Evolutionary conservation across 2,113 vertebrate species (phyloP), one percentile per base, ranked within the genome.

Genomic region (Pipa parva): DNA sequence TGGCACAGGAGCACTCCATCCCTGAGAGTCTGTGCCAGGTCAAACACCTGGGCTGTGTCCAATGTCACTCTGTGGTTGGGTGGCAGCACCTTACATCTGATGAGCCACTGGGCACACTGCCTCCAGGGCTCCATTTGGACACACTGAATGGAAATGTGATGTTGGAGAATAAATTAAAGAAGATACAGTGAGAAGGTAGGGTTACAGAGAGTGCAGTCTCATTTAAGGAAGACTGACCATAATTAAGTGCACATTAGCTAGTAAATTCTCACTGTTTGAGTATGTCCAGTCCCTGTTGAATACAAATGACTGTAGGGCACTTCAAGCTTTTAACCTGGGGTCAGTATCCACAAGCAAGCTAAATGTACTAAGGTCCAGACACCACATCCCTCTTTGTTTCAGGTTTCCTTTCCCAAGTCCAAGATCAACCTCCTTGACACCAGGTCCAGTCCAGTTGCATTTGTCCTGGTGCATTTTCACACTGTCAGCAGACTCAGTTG

Each of bases 1-100:
- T 98, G 95, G 76, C 95, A 97, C 21, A 98, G 89, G 9, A 98
- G 87, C 62, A 98, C 95, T 8, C 95, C 95, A 76, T 98, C 95
- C 77, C 95, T 91, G 12, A 98, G 92, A 5, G 93, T 97, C 74
- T 98, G 94, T 3, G 95, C 95, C 83, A 98, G 74, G 82, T 98
- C 94, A 67, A 98, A 98, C 69, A 97, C 95, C 88, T 95, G 94
- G 6, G 95, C 94, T 20, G 88, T 90, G 74, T 95, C 93, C 95
- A 93, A 97, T 68, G 94, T 98, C 7, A 98, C 95, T 73, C 95
- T 87, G 77, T 97, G 94, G 87, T 90, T 91, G 48, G 88, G 81
- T n/a, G 95, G 93, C 62, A 98, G 90, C 86, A 98, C 95, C 86
- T 90, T 93, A 81, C 94, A 94, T 79, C 91, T 81, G 74, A 98